Base-by-base conservation (phyloP, 1,140 invertebrate species). In the Zaprionus capensis region DNA sequence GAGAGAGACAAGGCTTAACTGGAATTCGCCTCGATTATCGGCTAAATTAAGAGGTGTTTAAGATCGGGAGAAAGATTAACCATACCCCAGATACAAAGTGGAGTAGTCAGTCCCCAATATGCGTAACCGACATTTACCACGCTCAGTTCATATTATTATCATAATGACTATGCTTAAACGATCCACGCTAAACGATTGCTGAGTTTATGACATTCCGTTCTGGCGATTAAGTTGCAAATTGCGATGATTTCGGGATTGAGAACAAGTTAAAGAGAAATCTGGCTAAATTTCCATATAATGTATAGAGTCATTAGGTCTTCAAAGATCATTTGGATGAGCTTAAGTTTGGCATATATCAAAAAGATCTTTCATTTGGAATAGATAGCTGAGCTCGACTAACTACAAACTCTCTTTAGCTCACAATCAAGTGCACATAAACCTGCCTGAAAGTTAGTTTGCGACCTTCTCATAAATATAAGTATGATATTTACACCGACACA, bases 1-100 rank as follows among this genome's bases (percentile, higher is more conserved):
- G 20, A 26, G 31, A 44, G 55, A 46, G 38, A 67, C n/a, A 15
- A 31, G 12, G 31, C 41, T 31, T 36, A 41, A 46, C 71, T 41
- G 65, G 34, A 11, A 73, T 68, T 57, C 17, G 24, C 31, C 11
- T 34, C 55, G 53, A 76, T 71, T 76, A 76, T 71, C 73, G 65
- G 56, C 41, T 41, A 44, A 64, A 76, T 76, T 70, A 71, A 76
- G 73, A 41, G 70, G 71, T 67, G 71, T 68, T 62, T 62, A 58
- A 57, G 55, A 67, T 57, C 41, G 65, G 20, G 34, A 22, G 5
- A 56, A 5, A 58, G 36, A 53, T 57, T 71, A 65, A 28, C 68
- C 24, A 65, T 26, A 71, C 51, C 38, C 20, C 46, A 67, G 34
- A 44, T 71, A 49, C 62, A 22, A 51, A 51, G 56, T 56, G 24